A percentile compares a stretch with the other conserved stretches of the same genome.
phyloP scores from a whole-genome alignment of 2,888 invertebrate species.

The Mechanitis messenoides region DNA sequence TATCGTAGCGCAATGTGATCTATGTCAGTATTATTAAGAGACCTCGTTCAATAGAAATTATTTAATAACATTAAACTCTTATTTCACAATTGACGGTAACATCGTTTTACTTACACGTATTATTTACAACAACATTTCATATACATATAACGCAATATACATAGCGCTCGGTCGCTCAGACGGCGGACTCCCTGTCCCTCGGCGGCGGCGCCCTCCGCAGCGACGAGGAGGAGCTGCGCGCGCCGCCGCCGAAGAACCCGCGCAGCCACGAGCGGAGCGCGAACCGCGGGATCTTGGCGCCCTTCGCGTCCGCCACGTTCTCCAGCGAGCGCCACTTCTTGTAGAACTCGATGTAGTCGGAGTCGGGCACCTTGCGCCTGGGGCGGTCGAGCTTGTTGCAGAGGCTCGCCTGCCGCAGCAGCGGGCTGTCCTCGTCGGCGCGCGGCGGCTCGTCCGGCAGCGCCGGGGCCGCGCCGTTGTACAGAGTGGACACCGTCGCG shows the following conservation, averaged over 20 bases:
- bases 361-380: conserved; percentile 59
- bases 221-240: conserved; percentile 78
- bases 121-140: conserved; percentile 71
- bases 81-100: conserved; percentile 77
- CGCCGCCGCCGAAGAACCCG: conserved; percentile 83
- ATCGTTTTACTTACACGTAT: conserved; percentile 76
- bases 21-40: conserved; percentile 73
- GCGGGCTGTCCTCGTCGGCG: conserved; percentile 63
- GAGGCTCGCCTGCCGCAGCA: conserved; percentile 64
- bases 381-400: conserved; percentile 57
- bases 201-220: conserved; percentile 65
- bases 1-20: conserved; percentile 56
- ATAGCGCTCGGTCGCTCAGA: conserved; percentile 43
- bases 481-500: conserved; percentile 58
- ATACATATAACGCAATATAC: conserved; percentile 57
- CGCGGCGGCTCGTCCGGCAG: conserved; percentile 53
- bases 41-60: conserved; percentile 72
- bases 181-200: conserved; percentile 70
- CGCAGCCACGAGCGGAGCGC: conserved; percentile 85
- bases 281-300: conserved; percentile 79
- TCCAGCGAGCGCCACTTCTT: conserved; percentile 90
- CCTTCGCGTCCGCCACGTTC: conserved; percentile 72
- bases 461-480: conserved; percentile 66
- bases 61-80: conserved; percentile 77
- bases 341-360: conserved; percentile 70